These are phyloP conservation scores for Prorops nasuta DNA, from an alignment of 1,140 invertebrate genomes.

Conservation along the genomic window DNA sequence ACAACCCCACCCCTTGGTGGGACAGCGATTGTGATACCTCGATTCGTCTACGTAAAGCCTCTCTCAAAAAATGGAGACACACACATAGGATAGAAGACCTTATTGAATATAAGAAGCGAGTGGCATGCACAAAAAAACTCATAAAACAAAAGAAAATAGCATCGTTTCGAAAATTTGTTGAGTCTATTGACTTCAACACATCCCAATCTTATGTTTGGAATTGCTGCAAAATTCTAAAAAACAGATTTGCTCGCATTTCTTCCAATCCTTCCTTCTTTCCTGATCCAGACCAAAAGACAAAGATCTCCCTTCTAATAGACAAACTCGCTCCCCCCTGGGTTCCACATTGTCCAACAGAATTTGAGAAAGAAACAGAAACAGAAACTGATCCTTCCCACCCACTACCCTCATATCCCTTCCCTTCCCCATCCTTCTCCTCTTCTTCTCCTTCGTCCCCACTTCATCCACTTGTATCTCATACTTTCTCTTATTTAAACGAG, in stretches of 20 bases:
- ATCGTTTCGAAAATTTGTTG: neutral
- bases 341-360: too few relatives aligned
- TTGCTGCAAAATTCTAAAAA: neutral
- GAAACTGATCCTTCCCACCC: too few relatives aligned
- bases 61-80: conserved; percentile 4
- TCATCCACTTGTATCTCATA: too few relatives aligned
- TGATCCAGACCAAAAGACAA: too few relatives aligned
- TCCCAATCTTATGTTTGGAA: too few relatives aligned
- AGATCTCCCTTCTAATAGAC: neutral
- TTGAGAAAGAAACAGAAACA: too few relatives aligned
- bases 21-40: neutral
- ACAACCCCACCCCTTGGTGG: conserved; percentile 6
- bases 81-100: neutral
- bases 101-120: conserved; percentile 2
- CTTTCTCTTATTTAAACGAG: too few relatives aligned
- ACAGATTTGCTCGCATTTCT: too few relatives aligned
- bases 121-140: neutral
- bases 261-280: too few relatives aligned
- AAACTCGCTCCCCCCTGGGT: neutral
- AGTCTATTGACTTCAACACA: neutral
- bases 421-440: too few relatives aligned
- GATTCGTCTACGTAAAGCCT: neutral
- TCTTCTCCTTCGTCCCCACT: too few relatives aligned
- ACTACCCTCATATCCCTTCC: too few relatives aligned
- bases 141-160: conserved; percentile 1